Evolutionary conservation across 2,797 vertebrate genomes (phyloP).

Genomic region (Apodemus agrarius): DNA sequence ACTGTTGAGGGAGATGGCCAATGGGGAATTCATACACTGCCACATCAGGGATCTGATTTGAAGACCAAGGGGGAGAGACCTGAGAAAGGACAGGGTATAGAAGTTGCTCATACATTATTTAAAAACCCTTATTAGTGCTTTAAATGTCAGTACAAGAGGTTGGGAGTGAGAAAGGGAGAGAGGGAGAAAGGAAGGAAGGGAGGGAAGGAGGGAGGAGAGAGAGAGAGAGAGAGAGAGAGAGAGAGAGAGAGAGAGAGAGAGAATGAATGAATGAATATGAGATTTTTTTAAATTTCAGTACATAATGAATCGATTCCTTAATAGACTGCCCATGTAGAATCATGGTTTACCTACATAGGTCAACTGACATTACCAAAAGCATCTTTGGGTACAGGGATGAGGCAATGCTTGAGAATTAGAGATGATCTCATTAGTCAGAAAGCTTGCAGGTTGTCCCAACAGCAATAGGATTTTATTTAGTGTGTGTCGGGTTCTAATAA

Average conservation of each 20-base stretch:
- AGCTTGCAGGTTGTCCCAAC: conserved; percentile 50
- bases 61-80: not conserved
- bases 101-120: conserved; percentile 65
- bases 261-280: not conserved
- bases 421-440: conserved; percentile 35
- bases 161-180: not conserved
- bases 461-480: conserved; percentile 54
- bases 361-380: conserved; percentile 21
- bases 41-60: conserved; percentile 27
- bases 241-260: not conserved
- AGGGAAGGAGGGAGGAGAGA: not conserved
- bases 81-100: not conserved
- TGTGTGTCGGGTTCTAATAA: conserved; percentile 51
- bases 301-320: conserved; percentile 33
- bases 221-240: not conserved
- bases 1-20: not conserved
- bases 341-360: conserved; percentile 24
- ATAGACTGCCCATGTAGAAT: not conserved
- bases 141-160: not conserved
- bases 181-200: not conserved
- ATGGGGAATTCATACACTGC: conserved; percentile 12
- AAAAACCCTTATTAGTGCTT: conserved; percentile 50
- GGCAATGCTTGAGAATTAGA: conserved; percentile 49
- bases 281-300: conserved; percentile 25
- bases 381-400: conserved; percentile 30